These are phyloP conservation scores for Ploceus nigricollis DNA, from an alignment of 2,113 vertebrate species.

Conservation along the genomic window DNA sequence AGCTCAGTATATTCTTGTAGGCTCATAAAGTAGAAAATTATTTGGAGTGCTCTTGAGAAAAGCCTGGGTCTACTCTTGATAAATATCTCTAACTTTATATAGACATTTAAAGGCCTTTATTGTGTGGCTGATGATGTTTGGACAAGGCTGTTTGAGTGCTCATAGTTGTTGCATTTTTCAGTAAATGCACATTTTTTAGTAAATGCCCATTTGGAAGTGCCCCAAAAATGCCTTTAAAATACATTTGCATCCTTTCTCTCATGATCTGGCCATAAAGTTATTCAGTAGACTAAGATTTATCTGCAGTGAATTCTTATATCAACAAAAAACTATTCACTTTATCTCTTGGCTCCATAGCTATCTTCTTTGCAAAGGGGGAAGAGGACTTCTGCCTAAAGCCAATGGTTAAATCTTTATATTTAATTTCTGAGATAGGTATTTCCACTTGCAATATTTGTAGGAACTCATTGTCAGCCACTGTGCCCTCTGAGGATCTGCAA, in stretches of 20 bases:
- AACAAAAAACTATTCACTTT: background rate
- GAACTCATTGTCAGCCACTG: background rate
- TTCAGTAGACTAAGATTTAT: background rate
- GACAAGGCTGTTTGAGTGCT: background rate
- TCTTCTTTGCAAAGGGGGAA: background rate
- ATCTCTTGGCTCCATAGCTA: background rate
- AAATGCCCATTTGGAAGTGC: background rate
- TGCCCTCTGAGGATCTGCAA: background rate
- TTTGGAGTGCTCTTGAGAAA: background rate
- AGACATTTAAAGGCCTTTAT: background rate
- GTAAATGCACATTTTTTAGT: background rate
- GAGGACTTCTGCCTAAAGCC: background rate
- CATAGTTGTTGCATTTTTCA: background rate
- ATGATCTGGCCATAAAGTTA: background rate
- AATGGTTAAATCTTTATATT: background rate
- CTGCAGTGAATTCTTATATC: background rate
- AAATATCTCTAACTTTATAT: background rate
- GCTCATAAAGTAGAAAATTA: background rate
- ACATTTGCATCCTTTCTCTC: background rate
- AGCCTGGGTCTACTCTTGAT: background rate
- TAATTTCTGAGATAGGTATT: background rate
- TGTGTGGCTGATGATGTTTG: background rate
- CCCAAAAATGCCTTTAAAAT: background rate
- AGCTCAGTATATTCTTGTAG: background rate
- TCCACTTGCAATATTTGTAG: background rate